Base-by-base conservation (phyloP, 2,888 invertebrate species). In the Macrophya annulata region DNA sequence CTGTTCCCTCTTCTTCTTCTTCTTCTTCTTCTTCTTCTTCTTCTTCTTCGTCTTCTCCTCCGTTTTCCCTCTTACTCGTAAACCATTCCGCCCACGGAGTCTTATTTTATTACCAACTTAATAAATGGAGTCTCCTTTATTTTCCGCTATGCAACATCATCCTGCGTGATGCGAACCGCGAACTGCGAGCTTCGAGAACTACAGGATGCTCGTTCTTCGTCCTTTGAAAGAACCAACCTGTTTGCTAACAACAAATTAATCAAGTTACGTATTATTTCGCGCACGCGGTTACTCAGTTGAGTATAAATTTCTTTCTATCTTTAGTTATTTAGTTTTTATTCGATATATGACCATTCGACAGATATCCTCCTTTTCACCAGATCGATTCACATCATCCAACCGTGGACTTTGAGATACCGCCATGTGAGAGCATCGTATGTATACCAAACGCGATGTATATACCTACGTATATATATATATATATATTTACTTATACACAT, bases 231-330 rank as follows among this genome's bases (percentile, higher is more conserved):
- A 55, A 55, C 92, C 91, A 92, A 92, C 92, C 92, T 92, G 92
- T 92, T 93, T 92, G 92, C 92, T 90, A 92, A 91, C 92, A 92
- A 92, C 92, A 92, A 93, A 93, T 92, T 92, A 92, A 92, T 92
- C 92, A 91, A 89, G 90, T 91, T 77, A 25, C 40, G 72, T 72
- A 43, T 72, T 45, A 59, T 55, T 76, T 55, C 62, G 62, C 45
- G 15, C 83, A 89, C 87, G 89, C 85, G 90, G 89, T 90, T 91
- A 90, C 90, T 90, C 90, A 89, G 89, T 90, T 88, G 51, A 83
- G 72, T 51, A 37, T 51, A 40, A 45, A 37, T 21, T 21, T 51
- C 15, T 17, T 40, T 82, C 72, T 76, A 74, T 85, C 84, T 86
- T 43, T 82, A 62, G 55, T 55, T 55, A 6, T 55, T 55, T n/a